Conservation (phyloP, 2,113 vertebrate species). For the Peromyscus californicus region DNA sequence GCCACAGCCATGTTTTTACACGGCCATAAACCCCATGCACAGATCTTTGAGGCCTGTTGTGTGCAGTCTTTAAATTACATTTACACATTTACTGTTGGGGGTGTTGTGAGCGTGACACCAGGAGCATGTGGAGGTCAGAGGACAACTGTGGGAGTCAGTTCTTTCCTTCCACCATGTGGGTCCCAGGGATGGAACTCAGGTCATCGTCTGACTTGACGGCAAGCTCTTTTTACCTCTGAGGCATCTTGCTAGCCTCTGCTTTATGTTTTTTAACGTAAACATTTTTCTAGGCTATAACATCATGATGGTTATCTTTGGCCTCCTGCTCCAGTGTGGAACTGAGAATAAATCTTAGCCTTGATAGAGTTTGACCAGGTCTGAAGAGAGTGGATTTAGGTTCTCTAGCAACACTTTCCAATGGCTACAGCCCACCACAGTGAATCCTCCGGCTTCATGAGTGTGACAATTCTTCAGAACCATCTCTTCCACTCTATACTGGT, state of each 20-base stretch:
- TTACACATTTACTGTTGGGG: neutral
- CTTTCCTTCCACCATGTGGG: neutral
- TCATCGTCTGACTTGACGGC: neutral
- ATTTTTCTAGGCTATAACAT: neutral
- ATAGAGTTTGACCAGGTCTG: neutral
- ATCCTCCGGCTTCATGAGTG: neutral
- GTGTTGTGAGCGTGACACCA: too few species aligned
- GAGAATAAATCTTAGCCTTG: neutral
- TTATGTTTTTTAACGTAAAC: neutral
- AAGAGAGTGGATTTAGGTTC: neutral
- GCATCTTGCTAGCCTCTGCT: neutral
- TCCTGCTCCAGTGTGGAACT: neutral
- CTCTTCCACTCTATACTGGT: neutral
- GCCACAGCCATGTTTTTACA: neutral
- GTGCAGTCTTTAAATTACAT: neutral
- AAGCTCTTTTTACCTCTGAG: neutral
- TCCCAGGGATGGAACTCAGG: neutral
- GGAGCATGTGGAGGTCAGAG: neutral
- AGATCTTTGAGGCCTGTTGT: neutral
- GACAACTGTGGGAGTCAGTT: neutral
- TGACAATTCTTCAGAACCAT: neutral
- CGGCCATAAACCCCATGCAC: neutral
- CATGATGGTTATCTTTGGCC: neutral
- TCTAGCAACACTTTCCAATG: accelerated
- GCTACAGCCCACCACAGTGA: accelerated